Evolutionary conservation across 2,113 vertebrate genomes (phyloP).

Genomic region (Sorex araneus): DNA sequence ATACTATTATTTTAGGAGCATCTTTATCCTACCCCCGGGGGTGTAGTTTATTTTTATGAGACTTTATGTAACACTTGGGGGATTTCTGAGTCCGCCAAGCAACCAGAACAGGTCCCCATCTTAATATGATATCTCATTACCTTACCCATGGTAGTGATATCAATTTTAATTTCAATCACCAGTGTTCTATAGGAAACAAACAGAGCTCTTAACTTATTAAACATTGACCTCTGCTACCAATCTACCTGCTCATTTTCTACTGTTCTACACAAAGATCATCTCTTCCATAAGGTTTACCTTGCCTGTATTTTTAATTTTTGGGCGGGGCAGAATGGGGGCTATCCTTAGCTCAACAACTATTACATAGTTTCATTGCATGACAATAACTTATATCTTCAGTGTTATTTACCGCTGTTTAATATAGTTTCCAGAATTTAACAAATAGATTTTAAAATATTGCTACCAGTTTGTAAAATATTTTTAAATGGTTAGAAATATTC

Average conservation of each 20-base stretch:
- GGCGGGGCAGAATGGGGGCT: too few species aligned
- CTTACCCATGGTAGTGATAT: not conserved
- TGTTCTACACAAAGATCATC: not conserved
- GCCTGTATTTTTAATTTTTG: too few species aligned
- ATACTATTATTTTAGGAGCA: not conserved
- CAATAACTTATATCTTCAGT: not conserved
- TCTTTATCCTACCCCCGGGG: not conserved
- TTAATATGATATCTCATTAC: not conserved
- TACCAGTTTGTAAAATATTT: not conserved
- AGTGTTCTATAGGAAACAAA: not conserved
- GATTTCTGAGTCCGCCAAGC: not conserved
- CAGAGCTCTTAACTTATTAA: not conserved
- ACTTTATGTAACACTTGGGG: not conserved
- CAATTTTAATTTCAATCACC: not conserved
- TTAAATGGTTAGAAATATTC: not conserved
- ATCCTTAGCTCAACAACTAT: not conserved
- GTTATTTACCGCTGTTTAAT: not conserved
- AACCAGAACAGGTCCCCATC: not conserved
- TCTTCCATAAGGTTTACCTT: not conserved
- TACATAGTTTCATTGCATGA: not conserved
- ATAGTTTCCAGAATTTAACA: not conserved
- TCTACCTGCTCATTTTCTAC: not conserved
- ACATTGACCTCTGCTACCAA: not conserved
- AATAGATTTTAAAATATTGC: slow-evolving; percentile 7
- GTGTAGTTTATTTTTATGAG: not conserved